phyloP scores from a whole-genome alignment of 2,113 vertebrate genomes.

The Nannospalax galili region DNA sequence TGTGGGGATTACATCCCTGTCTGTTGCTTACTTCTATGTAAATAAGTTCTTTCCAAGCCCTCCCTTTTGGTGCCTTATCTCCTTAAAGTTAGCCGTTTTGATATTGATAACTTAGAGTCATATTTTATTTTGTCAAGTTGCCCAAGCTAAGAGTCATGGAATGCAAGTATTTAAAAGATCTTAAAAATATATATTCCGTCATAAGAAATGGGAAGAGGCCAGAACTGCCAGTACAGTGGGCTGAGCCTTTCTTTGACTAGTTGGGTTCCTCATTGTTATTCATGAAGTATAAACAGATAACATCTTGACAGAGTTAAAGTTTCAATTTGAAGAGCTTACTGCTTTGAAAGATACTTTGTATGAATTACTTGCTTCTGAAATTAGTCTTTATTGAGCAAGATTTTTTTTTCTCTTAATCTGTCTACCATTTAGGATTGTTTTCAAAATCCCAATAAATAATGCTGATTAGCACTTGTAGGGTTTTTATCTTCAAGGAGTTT shows the following conservation, averaged over 20 bases:
- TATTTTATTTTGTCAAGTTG: conserved; percentile 26
- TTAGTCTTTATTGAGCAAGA: conserved; percentile 53
- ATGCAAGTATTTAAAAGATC: background rate
- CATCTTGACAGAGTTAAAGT: conserved; percentile 65
- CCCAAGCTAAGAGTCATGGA: conserved; percentile 2
- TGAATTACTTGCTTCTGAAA: conserved; percentile 66
- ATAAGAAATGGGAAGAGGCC: background rate
- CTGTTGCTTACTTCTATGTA: background rate
- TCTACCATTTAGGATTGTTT: conserved; percentile 59
- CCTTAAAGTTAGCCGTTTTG: conserved; percentile 23
- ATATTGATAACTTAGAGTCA: background rate
- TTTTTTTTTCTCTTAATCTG: conserved; percentile 61
- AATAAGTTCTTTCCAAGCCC: background rate
- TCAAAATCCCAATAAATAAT: conserved; percentile 71
- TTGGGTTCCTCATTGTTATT: conserved; percentile 39
- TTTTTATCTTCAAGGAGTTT: conserved; percentile 63
- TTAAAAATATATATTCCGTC: conserved; percentile 14
- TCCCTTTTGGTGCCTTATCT: background rate
- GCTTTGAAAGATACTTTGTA: conserved; percentile 31
- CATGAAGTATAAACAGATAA: conserved; percentile 53
- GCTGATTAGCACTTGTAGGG: conserved; percentile 49
- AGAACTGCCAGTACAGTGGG: background rate
- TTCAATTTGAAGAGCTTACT: conserved; percentile 55
- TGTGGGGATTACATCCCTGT: background rate
- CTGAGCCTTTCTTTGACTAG: conserved; percentile 24